Base-by-base conservation (phyloP, 2,888 invertebrate species). In the Hecatera dysodea region DNA sequence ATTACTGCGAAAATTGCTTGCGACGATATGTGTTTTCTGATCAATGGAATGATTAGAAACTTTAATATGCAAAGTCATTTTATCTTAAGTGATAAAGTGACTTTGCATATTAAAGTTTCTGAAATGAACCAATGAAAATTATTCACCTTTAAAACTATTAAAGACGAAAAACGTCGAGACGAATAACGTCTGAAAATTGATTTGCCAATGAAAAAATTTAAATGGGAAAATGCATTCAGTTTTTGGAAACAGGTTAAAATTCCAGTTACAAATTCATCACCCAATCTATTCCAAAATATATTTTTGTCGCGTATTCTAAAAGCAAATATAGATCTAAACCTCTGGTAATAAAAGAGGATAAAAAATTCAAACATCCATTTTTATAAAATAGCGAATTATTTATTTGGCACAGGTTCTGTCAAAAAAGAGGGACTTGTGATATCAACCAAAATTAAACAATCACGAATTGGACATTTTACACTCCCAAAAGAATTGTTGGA, bases 401-500 rank as follows among this genome's bases (percentile, higher is more conserved):
- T 67, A 50, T 55, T 33, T 63, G 48, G 19, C 55, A 63, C n/a
- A 46, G 36, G 60, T 44, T 66, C 70, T 46, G 56, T 27, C 12
- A 56, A 67, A 75, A 81, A 70, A 57, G 52, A 46, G 50, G 62
- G 50, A 56, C 71, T 81, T 72, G 66, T 71, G 53, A 72, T 42
- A 72, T 8, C 52, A 46, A 69, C 29, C n/a, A 59, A 80, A 81
- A 82, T 82, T 61, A 80, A 77, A 83, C 70, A 84, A 81, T 81
- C 80, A 84, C 56, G 36, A 44, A 53, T 19, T 59, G 67, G 50
- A 72, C 74, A 76, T 67, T 82, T 81, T 52, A 82, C 75, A 74
- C 42, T 62, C 88, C 86, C 86, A 71, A 75, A 80, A 82, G 86
- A 83, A 75, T 85, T 78, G 75, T 69, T 67, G 79, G 75, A 82